Evolutionary conservation across 2,888 invertebrate species (phyloP).

Genomic region (Caenorhabditis japonica): DNA sequence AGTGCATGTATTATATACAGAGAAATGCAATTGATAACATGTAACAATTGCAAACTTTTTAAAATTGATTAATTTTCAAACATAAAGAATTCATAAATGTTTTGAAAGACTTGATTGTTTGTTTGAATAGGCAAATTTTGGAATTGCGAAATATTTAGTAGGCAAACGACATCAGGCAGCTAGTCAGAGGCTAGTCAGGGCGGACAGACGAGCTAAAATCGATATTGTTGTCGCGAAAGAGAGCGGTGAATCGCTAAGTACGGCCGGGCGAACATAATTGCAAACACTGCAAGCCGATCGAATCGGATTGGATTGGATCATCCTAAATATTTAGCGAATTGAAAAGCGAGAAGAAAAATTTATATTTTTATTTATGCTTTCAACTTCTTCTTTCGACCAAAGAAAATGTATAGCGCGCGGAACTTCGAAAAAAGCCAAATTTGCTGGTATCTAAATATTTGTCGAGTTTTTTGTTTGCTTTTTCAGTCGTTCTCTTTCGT

Average conservation of each 20-base stretch:
- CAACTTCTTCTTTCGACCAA: constrained; percentile 4
- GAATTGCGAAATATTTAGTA: constrained; percentile 23
- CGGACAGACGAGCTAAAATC: constrained; percentile 27
- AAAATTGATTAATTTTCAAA: not conserved
- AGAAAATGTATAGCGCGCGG: not conserved
- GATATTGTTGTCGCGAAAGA: constrained; percentile 28
- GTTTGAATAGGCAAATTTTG: too few species aligned
- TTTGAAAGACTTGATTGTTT: too few species aligned
- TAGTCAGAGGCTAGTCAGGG: constrained; percentile 10
- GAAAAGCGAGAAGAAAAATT: too few species aligned
- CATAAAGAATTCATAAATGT: not conserved
- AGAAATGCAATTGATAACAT: too few species aligned
- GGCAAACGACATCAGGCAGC: constrained; percentile 5
- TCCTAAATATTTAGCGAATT: too few species aligned
- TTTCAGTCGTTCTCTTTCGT: too few species aligned
- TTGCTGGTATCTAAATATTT: too few species aligned
- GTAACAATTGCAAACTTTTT: too few species aligned
- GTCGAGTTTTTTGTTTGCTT: too few species aligned
- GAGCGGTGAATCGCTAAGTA: constrained; percentile 3
- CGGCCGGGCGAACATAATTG: constrained; percentile 25
- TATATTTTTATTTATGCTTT: constrained; percentile 12
- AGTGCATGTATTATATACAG: too few species aligned
- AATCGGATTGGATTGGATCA: constrained; percentile 16
- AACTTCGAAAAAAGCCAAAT: too few species aligned
- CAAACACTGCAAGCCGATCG: too few species aligned